Conservation (phyloP, 1,140 invertebrate species). For the Amphibalanus amphitrite region DNA sequence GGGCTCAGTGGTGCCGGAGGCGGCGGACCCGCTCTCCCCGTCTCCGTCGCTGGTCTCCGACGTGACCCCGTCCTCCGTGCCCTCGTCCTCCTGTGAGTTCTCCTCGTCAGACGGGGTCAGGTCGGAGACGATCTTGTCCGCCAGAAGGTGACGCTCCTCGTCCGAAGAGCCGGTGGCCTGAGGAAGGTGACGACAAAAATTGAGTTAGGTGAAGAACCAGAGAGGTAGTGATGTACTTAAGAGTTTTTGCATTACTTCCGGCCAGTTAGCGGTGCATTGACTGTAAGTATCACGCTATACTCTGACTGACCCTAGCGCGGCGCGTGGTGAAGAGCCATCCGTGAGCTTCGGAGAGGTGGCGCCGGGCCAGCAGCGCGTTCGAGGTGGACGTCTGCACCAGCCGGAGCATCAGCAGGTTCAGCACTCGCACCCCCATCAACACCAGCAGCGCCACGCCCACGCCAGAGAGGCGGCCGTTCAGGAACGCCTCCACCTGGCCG, state of each 20-base stretch:
- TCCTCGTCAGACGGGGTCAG: too few species aligned
- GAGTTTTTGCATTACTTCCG: too few species aligned
- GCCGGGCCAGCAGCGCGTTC: background rate
- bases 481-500: background rate
- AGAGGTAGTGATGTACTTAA: too few species aligned
- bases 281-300: too few species aligned
- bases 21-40: too few species aligned
- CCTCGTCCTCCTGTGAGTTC: background rate
- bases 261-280: too few species aligned
- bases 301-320: background rate
- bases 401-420: background rate
- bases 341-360: background rate
- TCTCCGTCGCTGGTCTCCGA: too few species aligned
- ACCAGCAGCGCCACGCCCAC: background rate
- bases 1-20: too few species aligned
- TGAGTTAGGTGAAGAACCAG: too few species aligned
- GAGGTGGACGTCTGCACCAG: background rate
- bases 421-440: background rate
- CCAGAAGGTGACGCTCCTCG: background rate
- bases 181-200: background rate
- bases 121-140: background rate
- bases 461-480: background rate
- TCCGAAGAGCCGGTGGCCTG: background rate
- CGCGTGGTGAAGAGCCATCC: background rate
- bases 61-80: background rate